phyloP scores from a whole-genome alignment of 2,113 vertebrate species.

The Pterocles orientalis region DNA sequence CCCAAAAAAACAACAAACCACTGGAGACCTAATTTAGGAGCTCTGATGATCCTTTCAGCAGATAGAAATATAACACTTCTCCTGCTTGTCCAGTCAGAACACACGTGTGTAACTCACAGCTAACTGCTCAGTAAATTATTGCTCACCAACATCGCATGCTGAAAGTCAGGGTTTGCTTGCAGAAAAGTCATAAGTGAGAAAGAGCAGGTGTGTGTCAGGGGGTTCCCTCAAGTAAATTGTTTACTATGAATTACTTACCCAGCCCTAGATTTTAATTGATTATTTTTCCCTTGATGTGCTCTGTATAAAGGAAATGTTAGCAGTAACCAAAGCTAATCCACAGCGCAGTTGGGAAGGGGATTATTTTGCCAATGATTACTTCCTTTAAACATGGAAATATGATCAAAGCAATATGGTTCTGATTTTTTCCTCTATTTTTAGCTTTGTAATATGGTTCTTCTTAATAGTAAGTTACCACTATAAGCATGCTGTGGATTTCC shows the following conservation, averaged over 20 bases:
- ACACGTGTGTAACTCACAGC: background rate
- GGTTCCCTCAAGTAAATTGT: background rate
- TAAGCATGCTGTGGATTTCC: slow-evolving; percentile 47
- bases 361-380: slow-evolving; percentile 55
- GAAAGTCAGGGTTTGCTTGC: background rate
- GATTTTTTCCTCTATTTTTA: slow-evolving; percentile 28
- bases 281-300: slow-evolving; percentile 48
- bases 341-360: background rate
- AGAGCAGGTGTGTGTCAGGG: fast-evolving
- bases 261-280: slow-evolving; percentile 42
- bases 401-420: slow-evolving; percentile 51
- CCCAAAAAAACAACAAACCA: no score
- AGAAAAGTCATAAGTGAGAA: background rate
- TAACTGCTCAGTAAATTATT: fast-evolving
- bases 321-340: slow-evolving; percentile 57
- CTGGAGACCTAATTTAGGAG: background rate
- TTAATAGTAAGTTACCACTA: background rate
- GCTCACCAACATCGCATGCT: background rate
- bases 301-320: background rate
- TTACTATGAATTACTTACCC: slow-evolving; percentile 24
- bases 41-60: background rate
- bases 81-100: background rate
- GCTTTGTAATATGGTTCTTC: slow-evolving; percentile 16
- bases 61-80: background rate
- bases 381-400: slow-evolving; percentile 37